These are phyloP conservation scores for Sminthurides aquaticus DNA, from an alignment of 2,888 invertebrate genomes.

Conservation along the genomic window DNA sequence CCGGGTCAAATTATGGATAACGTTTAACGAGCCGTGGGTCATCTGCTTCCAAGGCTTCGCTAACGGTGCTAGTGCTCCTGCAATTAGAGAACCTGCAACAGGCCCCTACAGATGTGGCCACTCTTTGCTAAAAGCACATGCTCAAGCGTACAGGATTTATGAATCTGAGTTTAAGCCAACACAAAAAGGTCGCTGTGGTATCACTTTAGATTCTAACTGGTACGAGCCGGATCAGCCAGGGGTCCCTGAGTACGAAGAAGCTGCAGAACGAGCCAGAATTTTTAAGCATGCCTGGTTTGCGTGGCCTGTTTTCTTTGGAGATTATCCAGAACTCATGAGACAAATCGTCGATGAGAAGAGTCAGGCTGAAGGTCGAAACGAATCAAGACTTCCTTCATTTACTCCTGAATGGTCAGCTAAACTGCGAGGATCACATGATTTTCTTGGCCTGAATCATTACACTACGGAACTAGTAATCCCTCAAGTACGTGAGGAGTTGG, in stretches of 20 bases:
- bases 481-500: neutral
- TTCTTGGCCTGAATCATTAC: constrained; percentile 49
- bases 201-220: constrained; percentile 35
- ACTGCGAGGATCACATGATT: constrained; percentile 1
- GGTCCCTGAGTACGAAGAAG: constrained; percentile 17
- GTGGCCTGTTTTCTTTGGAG: constrained; percentile 25
- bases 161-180: constrained; percentile 51
- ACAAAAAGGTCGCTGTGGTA: constrained; percentile 39
- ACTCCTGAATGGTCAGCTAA: constrained; percentile 15
- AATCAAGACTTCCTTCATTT: constrained; percentile 37
- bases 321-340: constrained; percentile 36
- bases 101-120: constrained; percentile 22
- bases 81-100: constrained; percentile 5
- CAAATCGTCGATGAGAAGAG: constrained; percentile 31
- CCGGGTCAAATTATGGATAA: constrained; percentile 28
- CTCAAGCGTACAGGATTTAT: constrained; percentile 54
- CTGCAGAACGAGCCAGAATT: constrained; percentile 25
- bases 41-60: constrained; percentile 13
- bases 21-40: constrained; percentile 55
- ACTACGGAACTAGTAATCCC: constrained; percentile 40
- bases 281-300: constrained; percentile 27
- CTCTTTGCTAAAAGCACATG: constrained; percentile 23
- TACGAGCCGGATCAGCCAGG: constrained; percentile 28
- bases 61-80: constrained; percentile 16
- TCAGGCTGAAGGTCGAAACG: constrained; percentile 29